Percentiles rank a stretch among this genome's conserved stretches.
These are phyloP conservation scores for Esox lucius DNA, from an alignment of 2,797 vertebrate genomes.

Conservation along the genomic window DNA sequence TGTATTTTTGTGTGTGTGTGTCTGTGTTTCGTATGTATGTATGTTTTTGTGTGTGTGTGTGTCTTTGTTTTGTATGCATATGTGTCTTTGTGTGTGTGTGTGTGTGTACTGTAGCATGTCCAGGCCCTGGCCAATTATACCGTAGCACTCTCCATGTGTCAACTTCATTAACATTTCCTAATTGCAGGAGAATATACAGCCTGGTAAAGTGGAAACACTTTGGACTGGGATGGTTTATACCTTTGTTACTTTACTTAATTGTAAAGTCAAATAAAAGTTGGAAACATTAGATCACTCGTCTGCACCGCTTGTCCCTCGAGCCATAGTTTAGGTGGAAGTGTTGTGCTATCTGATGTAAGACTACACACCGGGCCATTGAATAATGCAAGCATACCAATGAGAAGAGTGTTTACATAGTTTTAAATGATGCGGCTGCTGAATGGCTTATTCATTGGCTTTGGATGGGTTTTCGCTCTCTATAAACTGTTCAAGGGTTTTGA, in stretches of 20 bases:
- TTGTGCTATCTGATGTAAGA: too few species aligned
- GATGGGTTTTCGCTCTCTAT: neutral
- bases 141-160: constrained; percentile 60
- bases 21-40: neutral
- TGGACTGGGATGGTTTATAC: neutral
- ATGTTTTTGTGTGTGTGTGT: too few species aligned
- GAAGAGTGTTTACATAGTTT: neutral
- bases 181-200: constrained; percentile 51
- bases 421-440: neutral
- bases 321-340: too few species aligned
- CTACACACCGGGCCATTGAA: too few species aligned
- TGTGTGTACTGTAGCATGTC: constrained; percentile 52
- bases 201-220: constrained; percentile 24
- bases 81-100: neutral
- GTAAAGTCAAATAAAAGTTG: neutral
- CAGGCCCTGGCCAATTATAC: constrained; percentile 69
- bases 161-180: constrained; percentile 64
- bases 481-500: constrained; percentile 7
- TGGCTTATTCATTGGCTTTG: neutral
- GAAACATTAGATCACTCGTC: neutral
- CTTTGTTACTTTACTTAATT: neutral
- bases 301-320: too few species aligned
- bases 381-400: neutral
- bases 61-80: neutral
- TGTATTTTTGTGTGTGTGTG: constrained; percentile 33